Evolutionary conservation across 1,140 invertebrate genomes (phyloP), one percentile per base, ranked within the genome.

Genomic region (Akabosia matsudoensis): DNA sequence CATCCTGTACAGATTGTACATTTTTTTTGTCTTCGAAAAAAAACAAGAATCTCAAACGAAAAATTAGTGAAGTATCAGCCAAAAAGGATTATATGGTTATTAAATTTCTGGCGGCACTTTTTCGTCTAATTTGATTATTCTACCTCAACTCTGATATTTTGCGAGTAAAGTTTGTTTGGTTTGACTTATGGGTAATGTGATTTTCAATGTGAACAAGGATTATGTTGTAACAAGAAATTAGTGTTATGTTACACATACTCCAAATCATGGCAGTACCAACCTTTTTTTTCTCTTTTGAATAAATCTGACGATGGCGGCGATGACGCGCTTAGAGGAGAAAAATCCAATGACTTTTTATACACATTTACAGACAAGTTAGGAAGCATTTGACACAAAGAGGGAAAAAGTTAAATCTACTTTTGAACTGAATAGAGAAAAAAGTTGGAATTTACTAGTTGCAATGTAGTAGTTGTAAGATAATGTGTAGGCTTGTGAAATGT

Each of bases 321-420:
- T 67, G 61, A 67, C 61, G 61, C 61, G 61, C 31, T 67, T 67
- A 67, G 26, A 67, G 61, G n/a, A n/a, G n/a, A n/a, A 67, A 10
- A 56, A 67, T 24, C 54, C 7, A 61, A 61, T 45, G 37, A 45
- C 37, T 24, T 56, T 56, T 7, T 56, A 56, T 56, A 56, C 54
- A 24, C 4, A 24, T 56, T 13, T 22, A 13, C 4, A 56, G n/a
- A 3, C 54, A n/a, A 13, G 10, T 56, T 22, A n/a, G 54, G n/a
- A n/a, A n/a, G 7, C 37, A 56, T 56, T 56, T 56, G 54, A 56
- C 54, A 56, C 24, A 10, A 45, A 7, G 14, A 56, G 37, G 37
- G 37, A 45, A 45, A 45, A 45, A 45, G 54, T 24, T 45, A 18
- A 18, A 7, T 56, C 4, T 56, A 56, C 24, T 24, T 24, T 56